Base-by-base conservation (phyloP, 2,888 invertebrate genomes). In the Limnephilus rhombicus region DNA sequence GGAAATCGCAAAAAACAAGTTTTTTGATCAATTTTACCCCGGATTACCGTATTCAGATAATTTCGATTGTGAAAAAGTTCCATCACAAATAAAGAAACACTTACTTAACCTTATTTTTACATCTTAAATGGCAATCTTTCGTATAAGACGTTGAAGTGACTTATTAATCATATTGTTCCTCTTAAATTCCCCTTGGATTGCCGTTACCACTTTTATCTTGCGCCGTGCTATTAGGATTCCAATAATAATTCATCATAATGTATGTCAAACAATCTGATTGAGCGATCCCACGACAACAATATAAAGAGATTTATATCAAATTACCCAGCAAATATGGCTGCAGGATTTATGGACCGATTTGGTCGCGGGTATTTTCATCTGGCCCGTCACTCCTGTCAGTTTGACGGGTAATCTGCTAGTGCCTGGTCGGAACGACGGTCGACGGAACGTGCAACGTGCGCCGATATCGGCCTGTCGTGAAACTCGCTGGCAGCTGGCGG, bases 251-350 rank as follows among this genome's bases (percentile, higher is more conserved):
- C 24, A 68, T n/a, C 24, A n/a, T 68, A 7, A n/a, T 68, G 68
- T 68, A 68, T 68, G 68, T 68, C 68, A 68, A 68, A 68, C 68
- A 68, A 68, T 68, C 68, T 68, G 68, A 68, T 68, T n/a, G 68
- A 68, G 68, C 68, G 68, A 68, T 68, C 68, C 68, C 68, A 68
- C 68, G 68, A 68, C 24, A 68, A 68, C 68, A 68, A 68, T 68
- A 68, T 68, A 24, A 68, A 68, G 68, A 68, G 68, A 68, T 68
- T 68, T 68, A 68, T 68, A 68, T 68, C 68, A 68, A 68, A 68
- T 68, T 68, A 68, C 68, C 68, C 68, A n/a, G 68, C 68, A 68
- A 68, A 68, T 68, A 68, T 68, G 68, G 68, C 68, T 24, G 24
- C 9, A 68, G 68, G 68, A 68, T 68, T 68, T 68, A 68, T 68